Percentiles rank a stretch among this genome's conserved stretches.
phyloP scores from a whole-genome alignment of 1,140 invertebrate species.

The Sitobion miscanthi region DNA sequence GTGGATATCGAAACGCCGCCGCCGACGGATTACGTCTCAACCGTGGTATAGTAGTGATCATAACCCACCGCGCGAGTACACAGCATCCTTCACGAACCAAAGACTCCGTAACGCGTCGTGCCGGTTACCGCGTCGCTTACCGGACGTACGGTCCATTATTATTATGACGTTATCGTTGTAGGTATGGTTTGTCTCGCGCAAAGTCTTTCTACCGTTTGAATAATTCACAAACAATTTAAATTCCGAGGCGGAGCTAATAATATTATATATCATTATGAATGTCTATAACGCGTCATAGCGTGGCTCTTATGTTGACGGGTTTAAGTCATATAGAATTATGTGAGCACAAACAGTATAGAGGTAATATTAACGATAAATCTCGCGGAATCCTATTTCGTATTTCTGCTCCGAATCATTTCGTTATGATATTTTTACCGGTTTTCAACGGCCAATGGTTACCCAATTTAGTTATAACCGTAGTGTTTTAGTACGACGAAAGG shows the following conservation, averaged over 20 bases:
- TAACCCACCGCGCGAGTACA: neutral
- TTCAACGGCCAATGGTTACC: neutral
- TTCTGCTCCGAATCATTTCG: neutral
- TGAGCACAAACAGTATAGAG: neutral
- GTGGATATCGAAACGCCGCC: neutral
- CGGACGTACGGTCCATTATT: constrained; percentile 27
- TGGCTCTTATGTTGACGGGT: neutral
- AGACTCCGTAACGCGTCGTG: constrained; percentile 2
- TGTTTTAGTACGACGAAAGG: neutral
- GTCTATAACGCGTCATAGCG: neutral
- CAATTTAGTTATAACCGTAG: neutral
- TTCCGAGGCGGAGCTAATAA: neutral
- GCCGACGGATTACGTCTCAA: neutral
- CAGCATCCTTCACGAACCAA: constrained; percentile 29
- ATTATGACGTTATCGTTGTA: neutral
- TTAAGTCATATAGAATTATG: neutral
- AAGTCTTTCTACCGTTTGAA: neutral
- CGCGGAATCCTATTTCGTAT: neutral
- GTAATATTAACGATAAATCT: neutral
- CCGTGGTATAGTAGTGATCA: neutral
- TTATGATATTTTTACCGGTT: neutral
- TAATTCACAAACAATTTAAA: neutral
- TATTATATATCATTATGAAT: neutral
- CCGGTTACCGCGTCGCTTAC: neutral
- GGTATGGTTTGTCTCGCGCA: neutral